phyloP scores from a whole-genome alignment of 1,140 invertebrate genomes.

The Drosophila dunni region DNA sequence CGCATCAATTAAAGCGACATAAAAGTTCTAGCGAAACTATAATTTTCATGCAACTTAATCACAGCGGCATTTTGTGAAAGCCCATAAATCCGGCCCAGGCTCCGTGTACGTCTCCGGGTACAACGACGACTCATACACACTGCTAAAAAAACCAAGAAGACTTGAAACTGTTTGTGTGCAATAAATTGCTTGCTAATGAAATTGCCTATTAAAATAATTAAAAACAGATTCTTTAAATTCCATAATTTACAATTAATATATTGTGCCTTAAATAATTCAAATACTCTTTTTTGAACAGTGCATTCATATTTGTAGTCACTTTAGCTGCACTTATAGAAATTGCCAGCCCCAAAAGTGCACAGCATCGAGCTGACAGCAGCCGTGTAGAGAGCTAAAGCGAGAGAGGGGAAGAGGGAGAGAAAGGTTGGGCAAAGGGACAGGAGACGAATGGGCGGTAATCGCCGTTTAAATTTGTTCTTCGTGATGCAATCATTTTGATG shows the following conservation, averaged over 20 bases:
- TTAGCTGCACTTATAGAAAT: constrained; percentile 80
- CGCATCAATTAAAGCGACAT: constrained; percentile 80
- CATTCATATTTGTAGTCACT: constrained; percentile 18
- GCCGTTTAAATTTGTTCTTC: constrained; percentile 81
- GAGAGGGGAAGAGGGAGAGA: neutral
- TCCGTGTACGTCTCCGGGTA: neutral
- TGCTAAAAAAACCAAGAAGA: too few relatives aligned
- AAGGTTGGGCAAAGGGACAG: neutral
- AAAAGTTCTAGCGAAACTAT: constrained; percentile 73
- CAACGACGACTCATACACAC: constrained; percentile 22
- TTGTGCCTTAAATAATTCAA: too few relatives aligned
- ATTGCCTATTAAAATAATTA: too few relatives aligned
- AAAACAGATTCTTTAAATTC: too few relatives aligned
- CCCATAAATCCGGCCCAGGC: constrained; percentile 53
- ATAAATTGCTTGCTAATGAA: too few relatives aligned
- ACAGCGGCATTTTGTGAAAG: constrained; percentile 70
- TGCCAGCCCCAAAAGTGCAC: constrained; percentile 66
- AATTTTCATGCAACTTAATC: constrained; percentile 77
- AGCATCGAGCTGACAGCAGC: constrained; percentile 44
- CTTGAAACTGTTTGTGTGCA: too few relatives aligned
- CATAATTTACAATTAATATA: too few relatives aligned
- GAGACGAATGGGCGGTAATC: constrained; percentile 58
- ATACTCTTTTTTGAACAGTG: too few relatives aligned
- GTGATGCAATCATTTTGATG: constrained; percentile 81
- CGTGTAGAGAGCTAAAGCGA: neutral